Percentiles rank a stretch among this genome's conserved stretches.
These are phyloP conservation scores for Loripinus fragilis DNA, from an alignment of 2,888 invertebrate genomes.

Conservation along the genomic window DNA sequence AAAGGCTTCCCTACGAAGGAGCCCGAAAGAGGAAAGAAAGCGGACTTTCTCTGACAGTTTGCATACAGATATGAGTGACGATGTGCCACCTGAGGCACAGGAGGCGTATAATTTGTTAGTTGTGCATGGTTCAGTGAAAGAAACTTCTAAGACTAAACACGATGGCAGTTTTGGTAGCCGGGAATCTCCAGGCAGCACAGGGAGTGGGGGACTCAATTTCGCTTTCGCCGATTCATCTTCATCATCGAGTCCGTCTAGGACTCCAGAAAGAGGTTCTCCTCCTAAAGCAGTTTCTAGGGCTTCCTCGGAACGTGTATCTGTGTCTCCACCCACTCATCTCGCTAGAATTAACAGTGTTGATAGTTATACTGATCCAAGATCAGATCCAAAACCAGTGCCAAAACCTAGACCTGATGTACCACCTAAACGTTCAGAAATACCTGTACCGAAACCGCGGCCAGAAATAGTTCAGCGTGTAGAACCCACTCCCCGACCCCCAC, in stretches of 20 bases:
- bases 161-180: constrained; percentile 18
- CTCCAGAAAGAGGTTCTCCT: constrained; percentile 58
- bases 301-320: constrained; percentile 54
- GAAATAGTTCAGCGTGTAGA: constrained; percentile 75
- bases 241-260: constrained; percentile 54
- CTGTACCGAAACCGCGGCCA: constrained; percentile 69
- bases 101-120: constrained; percentile 96
- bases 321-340: constrained; percentile 54
- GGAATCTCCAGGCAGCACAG: constrained; percentile 34
- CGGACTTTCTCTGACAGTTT: constrained; percentile 93
- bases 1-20: constrained; percentile 83
- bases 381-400: constrained; percentile 54
- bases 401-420: constrained; percentile 68
- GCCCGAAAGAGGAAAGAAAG: constrained; percentile 87
- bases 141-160: constrained; percentile 29
- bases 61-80: constrained; percentile 69
- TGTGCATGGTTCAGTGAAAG: constrained; percentile 86
- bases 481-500: constrained; percentile 69
- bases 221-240: constrained; percentile 47
- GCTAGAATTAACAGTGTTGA: constrained; percentile 39
- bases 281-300: constrained; percentile 63
- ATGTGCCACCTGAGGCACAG: constrained; percentile 93
- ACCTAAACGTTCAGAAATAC: constrained; percentile 62
- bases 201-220: constrained; percentile 55
- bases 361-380: constrained; percentile 35